These are phyloP conservation scores for Calliopum simillimum DNA, from an alignment of 2,888 invertebrate species.

Conservation along the genomic window DNA sequence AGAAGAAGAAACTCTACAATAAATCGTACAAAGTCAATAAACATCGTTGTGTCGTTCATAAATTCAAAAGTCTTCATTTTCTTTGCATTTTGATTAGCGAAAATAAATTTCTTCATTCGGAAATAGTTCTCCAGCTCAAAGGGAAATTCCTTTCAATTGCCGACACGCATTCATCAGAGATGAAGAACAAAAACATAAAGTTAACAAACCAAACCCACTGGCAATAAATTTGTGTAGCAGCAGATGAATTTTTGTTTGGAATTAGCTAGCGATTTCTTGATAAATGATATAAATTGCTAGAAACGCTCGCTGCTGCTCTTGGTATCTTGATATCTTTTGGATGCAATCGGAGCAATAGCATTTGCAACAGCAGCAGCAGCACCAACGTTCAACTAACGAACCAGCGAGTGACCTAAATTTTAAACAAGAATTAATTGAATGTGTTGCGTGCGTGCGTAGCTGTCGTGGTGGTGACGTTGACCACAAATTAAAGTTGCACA, in stretches of 20 bases:
- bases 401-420: slow-evolving; percentile 20
- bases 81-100: not conserved
- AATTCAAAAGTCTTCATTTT: not conserved
- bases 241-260: slow-evolving; percentile 11
- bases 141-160: slow-evolving; percentile 6
- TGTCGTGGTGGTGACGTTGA: not conserved
- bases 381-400: not conserved
- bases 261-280: slow-evolving; percentile 1
- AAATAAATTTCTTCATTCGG: not conserved
- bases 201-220: not conserved
- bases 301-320: not conserved
- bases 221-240: not conserved
- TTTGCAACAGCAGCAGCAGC: not conserved
- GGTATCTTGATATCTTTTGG: not conserved
- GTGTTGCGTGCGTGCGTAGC: not conserved
- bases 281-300: slow-evolving; percentile 15
- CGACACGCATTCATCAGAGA: slow-evolving; percentile 14
- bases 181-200: not conserved
- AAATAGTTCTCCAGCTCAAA: slow-evolving; percentile 21
- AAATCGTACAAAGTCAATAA: not conserved
- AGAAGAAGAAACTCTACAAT: no score
- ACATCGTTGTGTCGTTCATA: not conserved
- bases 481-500: not conserved
- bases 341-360: not conserved
- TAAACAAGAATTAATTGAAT: slow-evolving; percentile 21